Conservation (phyloP, 92 coral and sea anemone species). For the Montipora capitata region DNA sequence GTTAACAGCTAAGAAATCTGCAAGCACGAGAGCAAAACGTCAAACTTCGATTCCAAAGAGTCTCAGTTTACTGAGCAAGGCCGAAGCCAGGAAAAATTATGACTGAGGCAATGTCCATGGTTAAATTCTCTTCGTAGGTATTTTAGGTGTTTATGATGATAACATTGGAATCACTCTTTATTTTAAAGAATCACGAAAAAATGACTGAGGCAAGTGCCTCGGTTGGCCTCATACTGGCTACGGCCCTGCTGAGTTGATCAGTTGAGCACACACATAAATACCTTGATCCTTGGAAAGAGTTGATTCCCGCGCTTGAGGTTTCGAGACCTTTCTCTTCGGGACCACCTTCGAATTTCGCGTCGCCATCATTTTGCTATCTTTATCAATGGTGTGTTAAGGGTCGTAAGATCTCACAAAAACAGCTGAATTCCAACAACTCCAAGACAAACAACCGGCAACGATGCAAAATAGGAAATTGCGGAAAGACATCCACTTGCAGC, state of each 20-base stretch:
- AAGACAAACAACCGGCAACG: slow-evolving; percentile 29
- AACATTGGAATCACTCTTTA: too few relatives aligned
- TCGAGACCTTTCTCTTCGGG: slow-evolving; percentile 78
- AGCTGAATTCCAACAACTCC: slow-evolving; percentile 55
- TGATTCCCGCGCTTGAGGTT: slow-evolving; percentile 65
- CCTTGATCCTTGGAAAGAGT: slow-evolving; percentile 84
- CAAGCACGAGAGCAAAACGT: not conserved
- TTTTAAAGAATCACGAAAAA: too few relatives aligned
- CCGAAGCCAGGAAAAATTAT: too few relatives aligned
- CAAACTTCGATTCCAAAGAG: not conserved
- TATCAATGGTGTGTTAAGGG: not conserved
- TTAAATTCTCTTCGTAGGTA: too few relatives aligned
- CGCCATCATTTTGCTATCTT: slow-evolving; percentile 86
- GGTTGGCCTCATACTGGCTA: too few relatives aligned
- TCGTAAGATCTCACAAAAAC: not conserved
- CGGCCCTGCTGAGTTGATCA: too few relatives aligned
- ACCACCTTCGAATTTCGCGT: slow-evolving; percentile 90
- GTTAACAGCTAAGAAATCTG: too few relatives aligned
- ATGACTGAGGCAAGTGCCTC: too few relatives aligned
- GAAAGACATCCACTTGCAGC: not conserved
- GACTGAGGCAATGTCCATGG: too few relatives aligned
- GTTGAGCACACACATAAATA: not conserved
- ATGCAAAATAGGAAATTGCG: not conserved
- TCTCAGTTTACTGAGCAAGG: not conserved
- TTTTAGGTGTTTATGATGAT: too few relatives aligned